These are phyloP conservation scores for Rhamphomyia laevipes DNA, from an alignment of 2,888 invertebrate genomes.

Conservation along the genomic window DNA sequence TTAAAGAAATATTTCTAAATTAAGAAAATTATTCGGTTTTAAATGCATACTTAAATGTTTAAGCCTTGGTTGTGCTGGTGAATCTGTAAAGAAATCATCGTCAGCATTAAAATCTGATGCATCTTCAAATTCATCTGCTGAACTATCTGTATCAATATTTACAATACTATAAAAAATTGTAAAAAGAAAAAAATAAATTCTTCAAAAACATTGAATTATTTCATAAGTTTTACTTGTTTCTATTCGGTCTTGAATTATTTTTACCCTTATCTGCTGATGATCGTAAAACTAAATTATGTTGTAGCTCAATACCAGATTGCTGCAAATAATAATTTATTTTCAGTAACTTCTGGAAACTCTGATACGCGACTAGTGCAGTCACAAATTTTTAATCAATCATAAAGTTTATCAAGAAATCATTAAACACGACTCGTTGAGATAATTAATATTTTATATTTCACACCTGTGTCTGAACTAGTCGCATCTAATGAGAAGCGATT, in stretches of 20 bases:
- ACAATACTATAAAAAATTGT: slow-evolving; percentile 20
- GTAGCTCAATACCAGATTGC: slow-evolving; percentile 35
- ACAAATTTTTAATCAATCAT: no score
- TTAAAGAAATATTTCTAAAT: neutral
- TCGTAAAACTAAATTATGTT: slow-evolving; percentile 30
- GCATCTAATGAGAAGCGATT: no score
- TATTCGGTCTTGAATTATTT: slow-evolving; percentile 24
- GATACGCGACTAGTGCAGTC: no score
- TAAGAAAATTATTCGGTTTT: neutral
- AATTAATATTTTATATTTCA: no score
- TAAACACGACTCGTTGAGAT: no score
- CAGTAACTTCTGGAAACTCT: no score
- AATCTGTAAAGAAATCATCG: slow-evolving; percentile 77
- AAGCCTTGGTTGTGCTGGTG: slow-evolving; percentile 54
- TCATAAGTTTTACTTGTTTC: slow-evolving; percentile 22
- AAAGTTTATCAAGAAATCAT: no score
- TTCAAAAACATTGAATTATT: neutral
- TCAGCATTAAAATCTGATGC: slow-evolving; percentile 73
- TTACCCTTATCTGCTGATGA: slow-evolving; percentile 24
- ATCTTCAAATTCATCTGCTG: slow-evolving; percentile 80
- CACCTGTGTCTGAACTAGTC: no score
- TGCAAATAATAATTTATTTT: no score
- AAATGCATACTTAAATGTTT: slow-evolving; percentile 62
- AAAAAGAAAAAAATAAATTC: neutral
- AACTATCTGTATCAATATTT: slow-evolving; percentile 44